Evolutionary conservation across 2,888 invertebrate species (phyloP), one percentile per base, ranked within the genome.

Genomic region (Cerastoderma edule): DNA sequence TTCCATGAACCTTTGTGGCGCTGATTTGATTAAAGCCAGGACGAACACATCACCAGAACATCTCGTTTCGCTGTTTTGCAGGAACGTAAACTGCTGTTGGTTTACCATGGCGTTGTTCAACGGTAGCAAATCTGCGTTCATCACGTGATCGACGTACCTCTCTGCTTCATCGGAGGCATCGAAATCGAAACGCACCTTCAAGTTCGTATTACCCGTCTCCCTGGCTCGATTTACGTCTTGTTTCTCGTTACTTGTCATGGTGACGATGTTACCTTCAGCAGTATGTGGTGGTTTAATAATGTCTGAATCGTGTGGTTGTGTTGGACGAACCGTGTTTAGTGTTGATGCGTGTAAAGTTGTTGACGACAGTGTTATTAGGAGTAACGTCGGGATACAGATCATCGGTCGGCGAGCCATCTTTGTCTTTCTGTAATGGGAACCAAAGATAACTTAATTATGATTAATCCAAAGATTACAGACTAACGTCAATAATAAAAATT

Each of bases 21-120:
- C 72, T 13, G 80, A 78, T 46, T 86, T 80, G 2, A 87, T 75
- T 28, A 85, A 67, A 16, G 73, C 53, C 13, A 85, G 22, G 22
- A 75, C 33, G 64, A 70, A 75, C 19, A 75, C 64, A 33, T 63
- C 48, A 2, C 57, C 44, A 0, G 63, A n/a, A 50, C 83, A 83
- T 13, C 46, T n/a, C 19, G 44, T 6, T 22, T 63, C 30, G 13
- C 57, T 60, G 30, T 67, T 77, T 2, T 72, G n/a, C n/a, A 67
- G 19, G 32, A 74, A 80, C 19, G 27, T 46, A 44, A 74, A 80
- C 24, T 63, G 22, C 19, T 80, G 80, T 46, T 63, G 54, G 67
- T 80, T 76, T 24, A 77, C 28, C 33, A 74, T 24, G 53, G 22
- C 22, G 28, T 75, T 65, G 4, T 64, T 63, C 22, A 69, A 39